phyloP scores from a whole-genome alignment of 2,888 invertebrate species.

The Xestia sexstrigata region DNA sequence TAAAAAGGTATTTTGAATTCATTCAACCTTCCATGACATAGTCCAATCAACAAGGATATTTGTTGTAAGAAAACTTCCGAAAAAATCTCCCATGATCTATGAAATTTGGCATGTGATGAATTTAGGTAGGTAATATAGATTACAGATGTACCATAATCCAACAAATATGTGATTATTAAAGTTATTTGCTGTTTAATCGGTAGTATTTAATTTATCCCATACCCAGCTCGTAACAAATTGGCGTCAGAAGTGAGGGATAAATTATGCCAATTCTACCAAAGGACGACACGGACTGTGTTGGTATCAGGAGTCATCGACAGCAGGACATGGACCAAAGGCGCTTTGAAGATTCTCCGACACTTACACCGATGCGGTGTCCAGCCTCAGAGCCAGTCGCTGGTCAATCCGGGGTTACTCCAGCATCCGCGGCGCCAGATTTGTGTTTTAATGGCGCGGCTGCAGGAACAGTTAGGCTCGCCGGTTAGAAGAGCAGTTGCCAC shows the following conservation, averaged over 20 bases:
- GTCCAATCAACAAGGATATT: no score
- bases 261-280: not conserved
- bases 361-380: not conserved
- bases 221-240: not conserved
- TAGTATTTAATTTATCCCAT: no score
- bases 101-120: no score
- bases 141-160: no score
- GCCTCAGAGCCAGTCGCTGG: not conserved
- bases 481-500: not conserved
- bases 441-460: not conserved
- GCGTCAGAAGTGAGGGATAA: not conserved
- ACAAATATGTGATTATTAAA: no score
- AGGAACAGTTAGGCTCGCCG: not conserved
- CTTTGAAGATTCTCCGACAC: not conserved
- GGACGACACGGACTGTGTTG: not conserved
- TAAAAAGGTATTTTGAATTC: slow-evolving; percentile 73
- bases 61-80: no score
- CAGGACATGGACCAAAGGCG: no score
- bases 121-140: no score
- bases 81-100: no score
- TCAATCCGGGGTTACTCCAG: not conserved
- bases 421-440: not conserved
- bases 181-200: no score
- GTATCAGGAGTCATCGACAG: not conserved
- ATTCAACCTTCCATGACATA: slow-evolving; percentile 66